These are phyloP conservation scores for Syngnathus rostellatus DNA, from an alignment of 2,797 vertebrate species.

Conservation along the genomic window DNA sequence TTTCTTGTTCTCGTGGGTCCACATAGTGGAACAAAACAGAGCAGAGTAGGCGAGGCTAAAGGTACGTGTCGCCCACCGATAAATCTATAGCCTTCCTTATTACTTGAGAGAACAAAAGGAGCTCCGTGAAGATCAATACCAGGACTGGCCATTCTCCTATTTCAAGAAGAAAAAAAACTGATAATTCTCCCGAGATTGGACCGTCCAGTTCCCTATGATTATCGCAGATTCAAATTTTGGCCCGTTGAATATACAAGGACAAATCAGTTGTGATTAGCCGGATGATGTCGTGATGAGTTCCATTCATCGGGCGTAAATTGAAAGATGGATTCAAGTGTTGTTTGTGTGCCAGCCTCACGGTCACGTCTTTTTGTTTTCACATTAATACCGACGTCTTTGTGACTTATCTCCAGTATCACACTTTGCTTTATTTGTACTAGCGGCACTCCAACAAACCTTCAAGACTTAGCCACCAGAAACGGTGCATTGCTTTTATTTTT, in stretches of 20 bases:
- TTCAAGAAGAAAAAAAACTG: slow-evolving; percentile 31
- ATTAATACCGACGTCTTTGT: neutral
- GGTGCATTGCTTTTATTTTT: neutral
- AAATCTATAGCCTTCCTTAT: slow-evolving; percentile 74
- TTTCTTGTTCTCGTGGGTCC: slow-evolving; percentile 27
- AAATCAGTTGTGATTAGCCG: slow-evolving; percentile 25
- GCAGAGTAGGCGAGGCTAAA: slow-evolving; percentile 49
- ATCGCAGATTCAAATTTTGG: slow-evolving; percentile 51
- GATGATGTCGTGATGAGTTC: slow-evolving; percentile 28
- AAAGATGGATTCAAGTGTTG: neutral
- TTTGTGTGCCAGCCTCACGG: no score
- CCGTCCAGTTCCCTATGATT: slow-evolving; percentile 30
- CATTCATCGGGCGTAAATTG: slow-evolving; percentile 21
- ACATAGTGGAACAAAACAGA: slow-evolving; percentile 30
- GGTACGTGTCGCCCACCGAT: slow-evolving; percentile 64
- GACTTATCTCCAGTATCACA: neutral
- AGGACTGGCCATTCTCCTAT: slow-evolving; percentile 35
- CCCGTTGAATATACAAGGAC: neutral
- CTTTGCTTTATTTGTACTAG: neutral
- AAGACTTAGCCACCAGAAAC: neutral
- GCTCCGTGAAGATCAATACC: slow-evolving; percentile 64
- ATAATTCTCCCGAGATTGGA: slow-evolving; percentile 53
- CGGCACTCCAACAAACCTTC: neutral
- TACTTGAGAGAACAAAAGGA: slow-evolving; percentile 71
- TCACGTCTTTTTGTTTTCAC: neutral